Conservation (phyloP, 1,140 invertebrate species). For the Portunus trituberculatus region DNA sequence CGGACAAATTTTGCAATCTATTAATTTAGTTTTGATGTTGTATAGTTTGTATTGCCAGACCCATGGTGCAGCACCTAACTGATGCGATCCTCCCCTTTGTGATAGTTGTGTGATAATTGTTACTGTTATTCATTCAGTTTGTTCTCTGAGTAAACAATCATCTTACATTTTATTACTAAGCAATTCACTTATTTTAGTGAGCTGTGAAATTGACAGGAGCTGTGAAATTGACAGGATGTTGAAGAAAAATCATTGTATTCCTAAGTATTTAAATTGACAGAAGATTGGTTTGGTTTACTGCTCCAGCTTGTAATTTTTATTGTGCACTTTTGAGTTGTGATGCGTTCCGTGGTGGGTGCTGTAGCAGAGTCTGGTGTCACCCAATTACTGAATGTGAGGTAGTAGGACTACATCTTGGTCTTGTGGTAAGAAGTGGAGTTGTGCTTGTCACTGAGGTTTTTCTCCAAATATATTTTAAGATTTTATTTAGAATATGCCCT, state of each 20-base stretch:
- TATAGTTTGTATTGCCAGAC: neutral
- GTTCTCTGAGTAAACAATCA: no score
- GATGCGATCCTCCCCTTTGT: neutral
- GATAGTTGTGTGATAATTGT: neutral
- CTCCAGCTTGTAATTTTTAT: neutral
- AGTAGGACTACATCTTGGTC: neutral
- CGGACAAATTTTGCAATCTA: neutral
- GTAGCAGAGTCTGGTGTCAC: neutral
- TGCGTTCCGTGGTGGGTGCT: neutral
- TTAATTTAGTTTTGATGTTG: neutral
- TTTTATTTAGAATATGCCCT: no score
- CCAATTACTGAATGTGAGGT: neutral
- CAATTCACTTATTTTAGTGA: no score
- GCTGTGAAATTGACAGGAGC: neutral
- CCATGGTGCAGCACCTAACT: neutral
- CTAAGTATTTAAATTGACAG: neutral
- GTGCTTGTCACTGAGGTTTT: neutral
- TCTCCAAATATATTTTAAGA: neutral
- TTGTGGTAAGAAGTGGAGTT: neutral
- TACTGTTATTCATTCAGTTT: no score
- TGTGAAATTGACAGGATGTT: neutral
- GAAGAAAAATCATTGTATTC: neutral
- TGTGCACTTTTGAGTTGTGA: neutral
- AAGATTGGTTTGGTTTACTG: neutral
- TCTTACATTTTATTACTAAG: no score